A percentile compares a stretch with the other conserved stretches of the same genome.
Evolutionary conservation across 2,888 invertebrate genomes (phyloP).

Genomic region (Mylabris sibirica): DNA sequence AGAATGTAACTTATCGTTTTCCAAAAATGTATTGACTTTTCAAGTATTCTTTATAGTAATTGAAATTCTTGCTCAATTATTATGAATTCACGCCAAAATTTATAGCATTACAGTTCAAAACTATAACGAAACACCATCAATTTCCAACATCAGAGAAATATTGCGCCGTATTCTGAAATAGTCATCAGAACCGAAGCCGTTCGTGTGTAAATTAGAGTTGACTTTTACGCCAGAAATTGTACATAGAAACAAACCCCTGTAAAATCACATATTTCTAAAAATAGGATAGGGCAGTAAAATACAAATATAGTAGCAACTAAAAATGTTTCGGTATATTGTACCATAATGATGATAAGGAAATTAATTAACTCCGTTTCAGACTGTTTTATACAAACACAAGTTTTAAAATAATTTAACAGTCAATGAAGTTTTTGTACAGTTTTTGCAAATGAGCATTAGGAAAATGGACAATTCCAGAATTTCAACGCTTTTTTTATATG

Average conservation of each 20-base stretch:
- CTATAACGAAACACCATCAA: not conserved
- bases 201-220: no score
- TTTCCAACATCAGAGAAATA: not conserved
- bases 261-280: no score
- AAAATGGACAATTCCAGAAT: no score
- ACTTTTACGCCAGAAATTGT: no score
- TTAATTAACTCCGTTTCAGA: no score
- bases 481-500: not conserved
- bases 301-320: no score
- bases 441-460: not conserved
- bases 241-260: no score
- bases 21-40: conserved; percentile 35
- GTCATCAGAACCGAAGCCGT: not conserved
- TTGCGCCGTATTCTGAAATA: not conserved
- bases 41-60: conserved; percentile 21
- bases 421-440: not conserved
- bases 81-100: not conserved
- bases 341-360: no score
- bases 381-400: no score
- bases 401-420: no score
- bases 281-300: no score
- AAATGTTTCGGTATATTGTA: no score
- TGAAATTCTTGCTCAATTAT: not conserved
- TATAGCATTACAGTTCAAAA: not conserved
- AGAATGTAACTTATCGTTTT: conserved; percentile 35